Percentiles rank a stretch among this genome's conserved stretches.
Evolutionary conservation across 2,888 invertebrate species (phyloP).

Genomic region (Caenorhabditis sp.): DNA sequence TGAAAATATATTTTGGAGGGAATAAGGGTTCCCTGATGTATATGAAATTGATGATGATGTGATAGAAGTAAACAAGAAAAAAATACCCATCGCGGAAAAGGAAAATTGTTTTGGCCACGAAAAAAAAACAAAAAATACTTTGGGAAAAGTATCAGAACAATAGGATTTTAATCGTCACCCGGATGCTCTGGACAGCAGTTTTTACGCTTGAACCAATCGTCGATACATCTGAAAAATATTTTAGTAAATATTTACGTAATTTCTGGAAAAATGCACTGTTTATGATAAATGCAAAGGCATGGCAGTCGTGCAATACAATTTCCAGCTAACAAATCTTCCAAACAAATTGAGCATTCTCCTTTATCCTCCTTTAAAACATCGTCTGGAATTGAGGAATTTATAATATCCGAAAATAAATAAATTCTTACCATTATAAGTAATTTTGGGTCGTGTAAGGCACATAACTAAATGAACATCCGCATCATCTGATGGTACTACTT

Average conservation of each 20-base stretch:
- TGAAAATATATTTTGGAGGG: too few relatives aligned
- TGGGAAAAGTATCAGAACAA: not conserved
- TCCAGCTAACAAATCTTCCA: slow-evolving; percentile 93
- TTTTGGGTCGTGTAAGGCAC: slow-evolving; percentile 98
- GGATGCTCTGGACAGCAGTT: slow-evolving; percentile 99
- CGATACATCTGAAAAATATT: slow-evolving; percentile 87
- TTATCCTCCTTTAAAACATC: slow-evolving; percentile 93
- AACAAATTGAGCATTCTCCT: slow-evolving; percentile 98
- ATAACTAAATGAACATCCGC: slow-evolving; percentile 98
- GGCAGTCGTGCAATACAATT: slow-evolving; percentile 97
- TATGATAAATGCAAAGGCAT: slow-evolving; percentile 99
- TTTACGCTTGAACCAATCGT: slow-evolving; percentile 98
- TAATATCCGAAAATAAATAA: not conserved
- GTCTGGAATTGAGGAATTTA: slow-evolving; percentile 79
- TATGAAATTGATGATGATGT: slow-evolving; percentile 1
- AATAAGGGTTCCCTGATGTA: not conserved
- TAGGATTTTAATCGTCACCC: slow-evolving; percentile 77
- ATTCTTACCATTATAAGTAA: slow-evolving; percentile 93
- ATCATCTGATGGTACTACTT: slow-evolving; percentile 96
- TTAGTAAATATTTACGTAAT: too few relatives aligned
- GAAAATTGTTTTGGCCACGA: not conserved
- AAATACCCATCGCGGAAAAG: not conserved
- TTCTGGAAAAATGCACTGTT: slow-evolving; percentile 78
- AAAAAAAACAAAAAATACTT: not conserved
- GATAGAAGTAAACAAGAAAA: not conserved